Conservation (phyloP, 2,888 invertebrate genomes). For the Campoplex nolae region DNA sequence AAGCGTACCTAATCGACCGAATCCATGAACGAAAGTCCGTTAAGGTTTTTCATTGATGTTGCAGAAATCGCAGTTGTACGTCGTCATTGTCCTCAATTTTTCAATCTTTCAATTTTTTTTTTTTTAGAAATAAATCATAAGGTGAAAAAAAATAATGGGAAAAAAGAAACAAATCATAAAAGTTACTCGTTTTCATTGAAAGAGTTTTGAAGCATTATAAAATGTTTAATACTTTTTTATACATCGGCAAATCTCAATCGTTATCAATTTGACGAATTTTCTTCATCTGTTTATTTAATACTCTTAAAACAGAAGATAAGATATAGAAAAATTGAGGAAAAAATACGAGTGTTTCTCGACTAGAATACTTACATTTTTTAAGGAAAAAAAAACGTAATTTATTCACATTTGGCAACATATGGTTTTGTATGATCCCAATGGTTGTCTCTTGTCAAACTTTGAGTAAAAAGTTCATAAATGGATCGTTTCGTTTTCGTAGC, state of each 20-base stretch:
- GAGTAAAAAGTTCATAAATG: too few species aligned
- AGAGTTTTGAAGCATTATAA: neutral
- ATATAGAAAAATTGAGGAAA: neutral
- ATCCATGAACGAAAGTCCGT: slow-evolving; percentile 45
- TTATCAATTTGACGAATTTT: neutral
- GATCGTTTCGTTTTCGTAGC: too few species aligned
- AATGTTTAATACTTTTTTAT: neutral
- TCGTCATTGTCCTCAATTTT: slow-evolving; percentile 27
- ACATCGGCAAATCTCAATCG: neutral
- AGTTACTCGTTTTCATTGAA: neutral
- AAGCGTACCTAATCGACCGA: slow-evolving; percentile 49
- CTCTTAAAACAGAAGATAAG: neutral
- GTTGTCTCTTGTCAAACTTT: too few species aligned
- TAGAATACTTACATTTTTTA: neutral
- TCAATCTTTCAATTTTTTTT: neutral
- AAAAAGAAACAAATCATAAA: neutral
- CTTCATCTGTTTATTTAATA: neutral
- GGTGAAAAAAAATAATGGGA: neutral
- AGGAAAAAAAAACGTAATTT: neutral
- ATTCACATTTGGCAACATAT: too few species aligned
- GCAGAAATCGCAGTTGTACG: neutral
- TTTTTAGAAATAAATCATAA: neutral
- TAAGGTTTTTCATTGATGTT: slow-evolving; percentile 12
- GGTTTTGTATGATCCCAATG: too few species aligned
- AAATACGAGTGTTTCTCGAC: neutral